Evolutionary conservation across 2,113 vertebrate genomes (phyloP), one percentile per base, ranked within the genome.

Genomic region (Scomber colias): DNA sequence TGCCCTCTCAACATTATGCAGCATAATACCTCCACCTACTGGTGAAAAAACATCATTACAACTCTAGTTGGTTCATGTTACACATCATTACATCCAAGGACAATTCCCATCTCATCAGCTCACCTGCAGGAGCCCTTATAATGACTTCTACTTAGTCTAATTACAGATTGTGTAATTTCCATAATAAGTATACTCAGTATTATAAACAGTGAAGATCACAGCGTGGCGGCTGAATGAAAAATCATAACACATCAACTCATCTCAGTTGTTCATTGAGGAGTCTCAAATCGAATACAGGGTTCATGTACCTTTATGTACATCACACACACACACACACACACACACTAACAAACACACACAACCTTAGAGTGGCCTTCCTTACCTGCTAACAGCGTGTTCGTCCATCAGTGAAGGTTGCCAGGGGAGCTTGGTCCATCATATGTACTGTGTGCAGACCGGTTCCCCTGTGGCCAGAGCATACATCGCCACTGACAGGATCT

Each of bases 21-120:
- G 90, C 88, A 6, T 91, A 74, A 91, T 79, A 92, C 64, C 87
- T n/a, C 93, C 94, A 82, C 88, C 93, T 94, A 51, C 86, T 87
- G 93, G 83, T 49, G 14, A 0, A 11, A 19, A 14, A 0, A 5
- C 1, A 75, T 50, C 45, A 83, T 84, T 92, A 71, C 89, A 77
- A 35, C 17, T 12, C 1, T 12, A n/a, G 19, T 49, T 31, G 16
- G 7, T 11, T 60, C 31, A 14, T 4, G 71, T 84, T 76, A 61
- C 79, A 77, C 84, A 77, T 83, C 68, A 65, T 63, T 71, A 83
- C 63, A 66, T 83, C 77, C 76, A 59, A 87, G 76, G 83, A 86
- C 72, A 72, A 76, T 86, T 89, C 86, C 80, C 87, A 71, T 72
- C 83, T 86, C 90, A 84, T 90, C 84, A 87, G 72, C 81, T 92